Evolutionary conservation across 2,888 invertebrate genomes (phyloP).

Genomic region (Agrochola litura): DNA sequence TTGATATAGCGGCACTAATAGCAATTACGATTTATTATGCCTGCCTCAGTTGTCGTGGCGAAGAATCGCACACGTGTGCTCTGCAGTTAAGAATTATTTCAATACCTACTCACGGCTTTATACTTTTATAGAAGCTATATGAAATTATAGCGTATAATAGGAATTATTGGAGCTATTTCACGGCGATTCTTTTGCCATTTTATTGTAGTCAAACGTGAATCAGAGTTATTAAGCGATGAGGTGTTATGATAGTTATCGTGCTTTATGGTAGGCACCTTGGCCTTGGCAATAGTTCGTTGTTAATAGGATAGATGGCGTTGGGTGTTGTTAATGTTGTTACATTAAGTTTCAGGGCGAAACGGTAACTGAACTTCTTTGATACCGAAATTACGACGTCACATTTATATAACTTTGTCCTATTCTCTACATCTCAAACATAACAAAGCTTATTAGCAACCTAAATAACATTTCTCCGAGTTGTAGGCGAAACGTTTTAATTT

Average conservation of each 20-base stretch:
- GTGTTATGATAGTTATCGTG: neutral
- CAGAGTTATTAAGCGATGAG: slow-evolving; percentile 1
- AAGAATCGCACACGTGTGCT: slow-evolving; percentile 48
- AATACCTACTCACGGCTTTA: slow-evolving; percentile 16
- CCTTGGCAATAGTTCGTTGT: slow-evolving; percentile 14
- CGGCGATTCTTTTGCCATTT: slow-evolving; percentile 37
- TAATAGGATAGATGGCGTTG: slow-evolving; percentile 28
- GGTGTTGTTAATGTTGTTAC: neutral
- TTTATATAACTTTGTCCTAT: neutral
- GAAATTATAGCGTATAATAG: slow-evolving; percentile 21
- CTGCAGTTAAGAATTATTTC: slow-evolving; percentile 32
- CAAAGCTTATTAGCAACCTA: neutral
- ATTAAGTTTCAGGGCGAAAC: neutral
- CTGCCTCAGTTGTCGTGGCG: slow-evolving; percentile 57
- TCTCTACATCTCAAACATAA: slow-evolving; percentile 1
- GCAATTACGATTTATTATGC: slow-evolving; percentile 79
- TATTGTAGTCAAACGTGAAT: slow-evolving; percentile 17
- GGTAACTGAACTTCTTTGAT: neutral
- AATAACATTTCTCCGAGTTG: neutral
- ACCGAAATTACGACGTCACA: neutral
- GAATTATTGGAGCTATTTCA: slow-evolving; percentile 26
- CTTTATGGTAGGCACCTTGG: neutral
- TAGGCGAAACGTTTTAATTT: slow-evolving; percentile 30
- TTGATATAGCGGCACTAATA: slow-evolving; percentile 83
- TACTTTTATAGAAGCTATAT: slow-evolving; percentile 15